Evolutionary conservation across 2,888 invertebrate genomes (phyloP).

Genomic region (Dynastes maya): DNA sequence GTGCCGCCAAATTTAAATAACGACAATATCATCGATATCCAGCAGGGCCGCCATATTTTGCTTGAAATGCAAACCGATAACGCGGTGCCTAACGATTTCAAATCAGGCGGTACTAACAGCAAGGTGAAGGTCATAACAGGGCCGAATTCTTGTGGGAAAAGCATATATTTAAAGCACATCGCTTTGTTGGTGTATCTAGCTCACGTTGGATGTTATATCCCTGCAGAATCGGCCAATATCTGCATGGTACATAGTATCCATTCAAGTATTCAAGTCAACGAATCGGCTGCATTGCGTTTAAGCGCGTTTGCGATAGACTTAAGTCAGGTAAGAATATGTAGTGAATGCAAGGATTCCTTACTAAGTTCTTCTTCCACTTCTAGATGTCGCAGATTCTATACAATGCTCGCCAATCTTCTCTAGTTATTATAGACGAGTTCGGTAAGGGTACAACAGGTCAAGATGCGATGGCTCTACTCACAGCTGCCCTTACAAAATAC

Average conservation of each 20-base stretch:
- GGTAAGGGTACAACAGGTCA: constrained; percentile 86
- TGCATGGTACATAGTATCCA: constrained; percentile 83
- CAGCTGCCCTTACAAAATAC: constrained; percentile 80
- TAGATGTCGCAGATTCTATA: constrained; percentile 83
- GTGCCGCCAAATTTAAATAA: constrained; percentile 66
- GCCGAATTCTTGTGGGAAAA: constrained; percentile 94
- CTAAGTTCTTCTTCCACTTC: not conserved
- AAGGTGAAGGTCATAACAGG: constrained; percentile 88
- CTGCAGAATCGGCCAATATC: constrained; percentile 83
- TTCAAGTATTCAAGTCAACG: constrained; percentile 82
- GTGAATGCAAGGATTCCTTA: not conserved
- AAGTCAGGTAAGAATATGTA: constrained; percentile 77
- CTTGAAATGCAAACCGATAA: constrained; percentile 77
- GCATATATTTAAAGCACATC: constrained; percentile 89
- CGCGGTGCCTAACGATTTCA: constrained; percentile 84
- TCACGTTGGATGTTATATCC: constrained; percentile 92
- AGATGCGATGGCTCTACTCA: constrained; percentile 84
- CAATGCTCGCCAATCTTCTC: constrained; percentile 77
- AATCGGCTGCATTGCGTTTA: constrained; percentile 84
- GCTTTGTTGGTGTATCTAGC: constrained; percentile 88
- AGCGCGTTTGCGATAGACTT: constrained; percentile 91
- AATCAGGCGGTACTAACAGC: constrained; percentile 72
- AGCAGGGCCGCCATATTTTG: constrained; percentile 81
- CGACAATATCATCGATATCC: constrained; percentile 65
- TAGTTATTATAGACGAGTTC: constrained; percentile 92